Evolutionary conservation across 2,113 vertebrate genomes (phyloP), one percentile per base, ranked within the genome.

Genomic region (Indri indri): DNA sequence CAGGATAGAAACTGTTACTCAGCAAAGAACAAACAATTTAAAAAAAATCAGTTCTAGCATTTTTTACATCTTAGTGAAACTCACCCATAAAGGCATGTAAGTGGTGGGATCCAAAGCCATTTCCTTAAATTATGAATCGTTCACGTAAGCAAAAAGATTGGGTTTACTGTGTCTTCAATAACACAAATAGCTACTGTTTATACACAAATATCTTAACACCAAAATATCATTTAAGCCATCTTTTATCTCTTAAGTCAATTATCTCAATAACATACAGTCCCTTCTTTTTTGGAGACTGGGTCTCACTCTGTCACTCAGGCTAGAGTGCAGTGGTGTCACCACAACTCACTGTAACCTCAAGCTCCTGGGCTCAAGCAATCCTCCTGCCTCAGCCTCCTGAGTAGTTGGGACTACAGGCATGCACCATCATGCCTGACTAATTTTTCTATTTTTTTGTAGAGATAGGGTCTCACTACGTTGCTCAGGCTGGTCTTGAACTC

Each of bases 151-250:
- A 93, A 63, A 68, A 81, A n/a, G 7, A 50, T 40, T 61, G 32
- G 23, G 54, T 50, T 66, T 61, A 59, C 14, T 79, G 22, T 88
- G 54, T 45, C 96, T 95, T 88, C 66, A 14, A 83, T 80, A 65
- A 95, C 47, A 87, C 6, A 66, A 32, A 63, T 30, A 79, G 73
- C 47, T 52, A 54, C 10, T 80, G 79, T 90, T 91, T 84, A 59
- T 10, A 79, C 10, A 59, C 37, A 89, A 77, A 73, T 83, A 79
- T 16, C 27, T 90, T 79, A 45, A 91, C 37, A 66, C 8, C 54
- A 92, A 94, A 73, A 77, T 40, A 12, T 76, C 45, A 92, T 73
- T 90, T 79, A 96, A 96, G 52, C 34, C 68, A 83, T 50, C 16
- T 95, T 96, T 65, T 76, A 52, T 45, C 40, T 40, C 77, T 95